Percentiles rank a stretch among this genome's conserved stretches.
Conservation (phyloP, 2,113 vertebrate genomes). For the Strigops habroptila region DNA sequence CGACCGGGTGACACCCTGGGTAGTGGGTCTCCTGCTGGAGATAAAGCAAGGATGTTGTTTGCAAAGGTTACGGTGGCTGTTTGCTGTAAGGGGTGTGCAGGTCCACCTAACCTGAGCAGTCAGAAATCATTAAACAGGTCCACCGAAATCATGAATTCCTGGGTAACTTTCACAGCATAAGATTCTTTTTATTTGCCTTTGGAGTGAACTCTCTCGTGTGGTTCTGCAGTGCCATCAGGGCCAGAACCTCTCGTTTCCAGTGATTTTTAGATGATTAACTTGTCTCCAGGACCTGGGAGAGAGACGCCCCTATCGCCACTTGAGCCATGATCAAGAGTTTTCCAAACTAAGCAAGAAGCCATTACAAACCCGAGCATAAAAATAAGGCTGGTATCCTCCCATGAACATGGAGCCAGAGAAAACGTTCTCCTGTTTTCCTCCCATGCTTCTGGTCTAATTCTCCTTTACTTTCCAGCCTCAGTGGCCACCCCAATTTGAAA, state of each 20-base stretch:
- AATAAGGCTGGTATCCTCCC: neutral
- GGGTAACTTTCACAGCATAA: neutral
- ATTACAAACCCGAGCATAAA: neutral
- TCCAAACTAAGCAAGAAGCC: neutral
- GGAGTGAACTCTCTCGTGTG: neutral
- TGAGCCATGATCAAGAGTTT: neutral
- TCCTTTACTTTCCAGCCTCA: neutral
- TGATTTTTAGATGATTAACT: neutral
- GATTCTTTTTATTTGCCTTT: neutral
- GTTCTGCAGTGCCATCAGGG: neutral
- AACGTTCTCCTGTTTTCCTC: neutral
- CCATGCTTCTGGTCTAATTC: neutral
- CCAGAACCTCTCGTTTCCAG: neutral
- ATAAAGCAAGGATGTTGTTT: accelerated
- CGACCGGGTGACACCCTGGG: neutral
- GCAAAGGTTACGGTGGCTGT: accelerated
- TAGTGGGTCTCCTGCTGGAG: neutral
- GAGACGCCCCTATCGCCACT: neutral
- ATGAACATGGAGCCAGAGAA: neutral
- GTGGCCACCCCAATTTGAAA: neutral
- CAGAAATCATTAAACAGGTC: neutral
- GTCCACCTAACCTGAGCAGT: too few relatives aligned
- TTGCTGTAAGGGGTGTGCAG: neutral
- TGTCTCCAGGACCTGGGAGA: constrained; percentile 38
- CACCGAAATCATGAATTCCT: accelerated